phyloP scores from a whole-genome alignment of 2,797 vertebrate genomes.

The Lates japonicus region DNA sequence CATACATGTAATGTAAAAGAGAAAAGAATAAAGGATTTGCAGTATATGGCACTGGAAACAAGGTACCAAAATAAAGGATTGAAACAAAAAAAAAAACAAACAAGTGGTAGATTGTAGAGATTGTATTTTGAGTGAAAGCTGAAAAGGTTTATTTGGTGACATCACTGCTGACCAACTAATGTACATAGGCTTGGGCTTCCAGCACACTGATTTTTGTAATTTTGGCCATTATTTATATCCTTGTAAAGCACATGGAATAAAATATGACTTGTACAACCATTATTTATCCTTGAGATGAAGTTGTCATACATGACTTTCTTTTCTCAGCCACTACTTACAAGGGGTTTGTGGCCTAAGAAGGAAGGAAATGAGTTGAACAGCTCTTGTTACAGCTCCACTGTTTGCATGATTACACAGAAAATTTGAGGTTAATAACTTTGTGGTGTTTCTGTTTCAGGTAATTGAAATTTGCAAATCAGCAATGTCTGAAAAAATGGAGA shows the following conservation, averaged over 20 bases:
- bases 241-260: constrained; percentile 99
- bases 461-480: too few relatives aligned
- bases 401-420: too few relatives aligned
- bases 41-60: constrained; percentile 90
- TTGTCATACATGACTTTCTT: constrained; percentile 39
- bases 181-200: constrained; percentile 99
- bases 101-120: constrained; percentile 76
- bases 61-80: constrained; percentile 90
- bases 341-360: neutral
- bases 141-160: constrained; percentile 85
- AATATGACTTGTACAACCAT: constrained; percentile 94
- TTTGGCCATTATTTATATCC: constrained; percentile 99
- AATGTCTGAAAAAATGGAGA: too few relatives aligned
- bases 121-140: constrained; percentile 86
- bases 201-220: constrained; percentile 99
- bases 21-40: constrained; percentile 75
- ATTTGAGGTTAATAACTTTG: too few relatives aligned
- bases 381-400: too few relatives aligned
- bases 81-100: constrained; percentile 42
- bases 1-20: constrained; percentile 95
- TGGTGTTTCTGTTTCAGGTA: too few relatives aligned
- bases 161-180: constrained; percentile 93
- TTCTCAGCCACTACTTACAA: neutral
- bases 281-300: constrained; percentile 57
- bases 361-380: too few relatives aligned